Evolutionary conservation across 2,113 vertebrate genomes (phyloP), one percentile per base, ranked within the genome.

Genomic region (Eolophus roseicapilla): DNA sequence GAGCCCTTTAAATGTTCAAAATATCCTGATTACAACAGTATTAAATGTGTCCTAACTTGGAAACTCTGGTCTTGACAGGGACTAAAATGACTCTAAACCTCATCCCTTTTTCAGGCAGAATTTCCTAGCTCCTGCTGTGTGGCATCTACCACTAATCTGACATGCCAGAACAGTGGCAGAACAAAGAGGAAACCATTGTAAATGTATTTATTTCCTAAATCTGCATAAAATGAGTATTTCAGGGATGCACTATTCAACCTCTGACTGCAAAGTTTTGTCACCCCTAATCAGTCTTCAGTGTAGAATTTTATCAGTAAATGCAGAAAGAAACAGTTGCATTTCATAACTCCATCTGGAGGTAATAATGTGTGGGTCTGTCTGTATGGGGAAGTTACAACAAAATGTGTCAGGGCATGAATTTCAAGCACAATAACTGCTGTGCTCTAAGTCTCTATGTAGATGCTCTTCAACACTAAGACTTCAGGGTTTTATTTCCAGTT

Each of bases 171-270:
- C 67, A 96, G 95, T 85, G 77, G 93, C 91, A 92, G 90, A 97
- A 97, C 95, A 97, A 97, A 96, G 82, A 95, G 62, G 52, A 94
- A 94, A 89, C 82, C 77, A 93, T 93, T 95, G 88, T 96, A 92
- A 96, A 86, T 85, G 95, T 94, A 97, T 97, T 97, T 97, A 97
- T 96, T 97, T 97, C 95, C 76, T 92, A 97, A 96, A 97, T 96
- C 97, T 97, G 90, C 93, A 96, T 94, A 94, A 96, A 93, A 96
- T 88, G 86, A 96, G 90, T 90, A 91, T 95, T 97, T 94, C 86
- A 70, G 67, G 79, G 82, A 94, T 80, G 73, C 59, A 59, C 79
- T 93, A 93, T 92, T 97, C 93, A 97, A 73, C 76, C 23, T 81
- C 95, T 88, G 74, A 88, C 95, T 96, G 90, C 55, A 93, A 96